These are phyloP conservation scores for Drosophila sproati DNA, from an alignment of 1,140 invertebrate genomes.

Conservation along the genomic window DNA sequence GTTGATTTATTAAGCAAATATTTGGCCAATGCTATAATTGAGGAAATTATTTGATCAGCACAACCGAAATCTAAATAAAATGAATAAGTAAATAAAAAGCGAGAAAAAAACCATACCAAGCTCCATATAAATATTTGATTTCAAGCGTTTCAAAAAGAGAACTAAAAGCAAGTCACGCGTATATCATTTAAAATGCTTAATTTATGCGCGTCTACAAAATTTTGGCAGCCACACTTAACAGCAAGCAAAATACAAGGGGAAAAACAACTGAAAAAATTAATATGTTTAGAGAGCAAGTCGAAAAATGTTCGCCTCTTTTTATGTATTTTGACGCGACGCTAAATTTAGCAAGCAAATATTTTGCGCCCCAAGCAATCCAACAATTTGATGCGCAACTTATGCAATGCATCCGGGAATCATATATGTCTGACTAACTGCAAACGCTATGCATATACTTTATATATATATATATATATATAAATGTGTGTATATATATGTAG, in stretches of 20 bases:
- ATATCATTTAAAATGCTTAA: conserved; percentile 62
- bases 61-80: conserved; percentile 5
- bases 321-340: conserved; percentile 67
- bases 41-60: conserved; percentile 36
- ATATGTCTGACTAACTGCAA: conserved; percentile 7
- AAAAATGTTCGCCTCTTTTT: conserved; percentile 59
- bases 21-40: conserved; percentile 72
- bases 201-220: conserved; percentile 52
- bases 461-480: not conserved
- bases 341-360: conserved; percentile 78
- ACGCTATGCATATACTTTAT: conserved; percentile 3
- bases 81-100: conserved; percentile 18
- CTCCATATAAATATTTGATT: conserved; percentile 26
- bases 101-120: not conserved
- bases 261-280: conserved; percentile 26
- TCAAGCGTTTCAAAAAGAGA: conserved; percentile 26
- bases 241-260: conserved; percentile 30
- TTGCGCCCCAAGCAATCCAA: conserved; percentile 48
- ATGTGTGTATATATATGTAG: conserved; percentile 1
- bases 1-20: conserved; percentile 74
- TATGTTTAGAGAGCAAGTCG: conserved; percentile 42
- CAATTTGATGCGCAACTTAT: conserved; percentile 57
- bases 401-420: conserved; percentile 71
- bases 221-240: conserved; percentile 68
- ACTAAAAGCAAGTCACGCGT: conserved; percentile 56